Evolutionary conservation across 2,888 invertebrate genomes (phyloP), one percentile per base, ranked within the genome.

Genomic region (Pseudococcus viburni): DNA sequence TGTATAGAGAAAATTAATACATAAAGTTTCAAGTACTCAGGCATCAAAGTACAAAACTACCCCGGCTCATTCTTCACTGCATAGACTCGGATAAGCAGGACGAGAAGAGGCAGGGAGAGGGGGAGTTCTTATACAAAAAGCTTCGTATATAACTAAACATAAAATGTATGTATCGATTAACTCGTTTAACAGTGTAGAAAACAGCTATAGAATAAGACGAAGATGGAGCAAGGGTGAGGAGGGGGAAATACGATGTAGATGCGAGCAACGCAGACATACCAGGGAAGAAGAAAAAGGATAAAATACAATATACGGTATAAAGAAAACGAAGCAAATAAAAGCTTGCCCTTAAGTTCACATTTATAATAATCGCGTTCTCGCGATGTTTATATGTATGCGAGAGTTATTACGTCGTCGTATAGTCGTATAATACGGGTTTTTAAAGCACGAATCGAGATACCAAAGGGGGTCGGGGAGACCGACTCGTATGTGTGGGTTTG

Each of bases 241-340:
- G n/a, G 59, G 59, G 1, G 59, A 42, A 42, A 0, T 42, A 42
- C 42, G 42, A 5, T 42, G 42, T 42, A 42, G 42, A 42, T 42
- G 42, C 1, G 42, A 42, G 8, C 8, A 42, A 7, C 42, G 42
- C 42, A 42, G 42, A 42, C 59, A 33, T 33, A 33, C 26, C 26
- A n/a, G 59, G n/a, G 19, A n/a, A 7, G 59, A 64, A 64, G 22
- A 64, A 64, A 64, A 64, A 64, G 64, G 19, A 64, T 64, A 64
- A 64, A 64, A 64, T 64, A 64, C 64, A 64, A 64, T 64, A n/a
- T 64, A 64, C 15, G 8, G 64, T 64, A 64, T 64, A 77, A 77
- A 77, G 42, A 83, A 83, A 83, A 83, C 19, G 80, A 83, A 83
- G 80, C 80, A 46, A 83, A 42, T 83, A 83, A 83, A 83, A 83